Conservation (phyloP, 2,113 vertebrate species). For the Atlantisia rogersi region DNA sequence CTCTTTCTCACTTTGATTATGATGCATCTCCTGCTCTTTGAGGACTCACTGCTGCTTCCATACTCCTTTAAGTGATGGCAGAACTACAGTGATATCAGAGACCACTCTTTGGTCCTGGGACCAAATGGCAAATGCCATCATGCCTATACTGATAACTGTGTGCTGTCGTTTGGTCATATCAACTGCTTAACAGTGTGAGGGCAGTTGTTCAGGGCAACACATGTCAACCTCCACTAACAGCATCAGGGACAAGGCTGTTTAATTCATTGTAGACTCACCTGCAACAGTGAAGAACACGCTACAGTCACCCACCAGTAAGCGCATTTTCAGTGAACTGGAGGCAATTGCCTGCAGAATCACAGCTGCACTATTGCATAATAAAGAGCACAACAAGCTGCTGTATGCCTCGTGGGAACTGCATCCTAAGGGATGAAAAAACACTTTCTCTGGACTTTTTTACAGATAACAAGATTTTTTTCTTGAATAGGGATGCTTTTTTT, state of each 20-base stretch:
- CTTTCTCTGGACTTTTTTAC: not conserved
- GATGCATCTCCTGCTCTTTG: not conserved
- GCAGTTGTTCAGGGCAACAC: not conserved
- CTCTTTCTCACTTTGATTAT: not conserved
- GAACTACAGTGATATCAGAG: not conserved
- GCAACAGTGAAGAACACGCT: not conserved
- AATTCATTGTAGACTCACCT: not conserved
- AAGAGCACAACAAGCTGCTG: not conserved
- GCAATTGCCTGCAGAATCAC: not conserved
- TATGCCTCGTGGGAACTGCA: not conserved
- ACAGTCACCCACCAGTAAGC: not conserved
- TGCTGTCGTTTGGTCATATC: not conserved
- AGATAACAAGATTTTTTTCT: not conserved
- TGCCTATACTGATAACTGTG: not conserved
- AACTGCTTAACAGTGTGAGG: not conserved
- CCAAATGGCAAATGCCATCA: not conserved
- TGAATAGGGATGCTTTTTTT: not conserved
- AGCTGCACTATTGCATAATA: not conserved
- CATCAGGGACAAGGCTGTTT: not conserved
- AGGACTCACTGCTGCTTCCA: not conserved
- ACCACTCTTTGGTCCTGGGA: not conserved
- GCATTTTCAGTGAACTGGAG: not conserved
- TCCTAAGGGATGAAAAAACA: not conserved
- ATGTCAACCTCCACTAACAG: accelerated
- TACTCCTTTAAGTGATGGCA: not conserved